Conservation (phyloP, 92 coral and sea anemone species). For the Porites evermanni region DNA sequence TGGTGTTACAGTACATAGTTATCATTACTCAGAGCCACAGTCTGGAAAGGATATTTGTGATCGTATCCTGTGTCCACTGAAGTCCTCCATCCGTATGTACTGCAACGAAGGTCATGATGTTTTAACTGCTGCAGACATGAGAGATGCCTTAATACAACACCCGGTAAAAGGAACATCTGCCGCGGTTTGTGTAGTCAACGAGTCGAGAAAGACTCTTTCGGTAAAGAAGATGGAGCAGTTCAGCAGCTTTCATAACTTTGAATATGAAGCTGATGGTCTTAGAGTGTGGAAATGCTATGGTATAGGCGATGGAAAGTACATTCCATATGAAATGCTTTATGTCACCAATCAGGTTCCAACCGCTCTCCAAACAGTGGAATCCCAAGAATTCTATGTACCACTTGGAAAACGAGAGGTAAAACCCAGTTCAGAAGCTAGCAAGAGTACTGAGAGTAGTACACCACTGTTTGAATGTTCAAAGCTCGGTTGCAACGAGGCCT, state of each 20-base stretch:
- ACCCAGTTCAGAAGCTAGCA: slow-evolving; percentile 20
- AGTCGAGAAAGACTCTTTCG: slow-evolving; percentile 50
- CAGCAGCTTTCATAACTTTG: slow-evolving; percentile 69
- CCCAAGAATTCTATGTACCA: slow-evolving; percentile 57
- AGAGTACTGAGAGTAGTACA: slow-evolving; percentile 21
- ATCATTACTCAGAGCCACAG: slow-evolving; percentile 84
- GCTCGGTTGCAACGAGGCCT: slow-evolving; percentile 64
- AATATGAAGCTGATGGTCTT: slow-evolving; percentile 60
- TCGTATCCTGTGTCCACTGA: slow-evolving; percentile 80
- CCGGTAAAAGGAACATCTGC: slow-evolving; percentile 86
- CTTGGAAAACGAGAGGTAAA: slow-evolving; percentile 54
- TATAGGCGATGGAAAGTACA: slow-evolving; percentile 70
- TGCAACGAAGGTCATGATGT: slow-evolving; percentile 83
- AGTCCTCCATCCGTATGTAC: slow-evolving; percentile 72
- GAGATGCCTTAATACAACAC: slow-evolving; percentile 71
- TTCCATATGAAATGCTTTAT: slow-evolving; percentile 47
- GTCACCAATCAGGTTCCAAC: slow-evolving; percentile 68
- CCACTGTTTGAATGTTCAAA: slow-evolving; percentile 69
- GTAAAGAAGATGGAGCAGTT: slow-evolving; percentile 61
- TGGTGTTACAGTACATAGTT: slow-evolving; percentile 66
- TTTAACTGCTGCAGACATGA: slow-evolving; percentile 80
- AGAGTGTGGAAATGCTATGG: slow-evolving; percentile 76
- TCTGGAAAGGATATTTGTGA: slow-evolving; percentile 81
- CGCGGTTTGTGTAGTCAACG: slow-evolving; percentile 64
- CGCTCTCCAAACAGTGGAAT: slow-evolving; percentile 48